Conservation (phyloP, 1,140 invertebrate genomes). For the Pseudobourletiella spinata region DNA sequence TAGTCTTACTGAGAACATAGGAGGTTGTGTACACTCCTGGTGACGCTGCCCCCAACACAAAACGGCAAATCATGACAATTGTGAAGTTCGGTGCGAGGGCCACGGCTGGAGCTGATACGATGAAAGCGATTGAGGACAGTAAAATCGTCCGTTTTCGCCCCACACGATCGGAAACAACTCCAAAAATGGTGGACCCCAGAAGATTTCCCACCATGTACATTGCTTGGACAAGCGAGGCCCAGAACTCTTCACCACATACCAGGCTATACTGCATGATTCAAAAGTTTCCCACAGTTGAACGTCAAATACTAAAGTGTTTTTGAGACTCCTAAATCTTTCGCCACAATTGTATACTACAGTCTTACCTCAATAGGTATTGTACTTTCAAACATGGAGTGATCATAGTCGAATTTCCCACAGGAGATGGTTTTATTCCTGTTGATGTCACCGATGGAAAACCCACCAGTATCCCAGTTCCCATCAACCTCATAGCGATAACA, state of each 20-base stretch:
- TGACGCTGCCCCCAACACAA: conserved; percentile 19
- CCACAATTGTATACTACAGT: no score
- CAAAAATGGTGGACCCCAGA: conserved; percentile 29
- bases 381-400: conserved; percentile 21
- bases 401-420: conserved; percentile 19
- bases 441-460: neutral
- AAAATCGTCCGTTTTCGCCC: conserved; percentile 29
- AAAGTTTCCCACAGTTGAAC: no score
- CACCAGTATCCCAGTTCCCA: neutral
- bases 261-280: conserved; percentile 26
- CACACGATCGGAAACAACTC: conserved; percentile 30
- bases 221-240: conserved; percentile 30
- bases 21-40: conserved; percentile 16
- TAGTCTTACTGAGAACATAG: neutral
- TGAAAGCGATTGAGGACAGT: conserved; percentile 29
- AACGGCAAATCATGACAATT: conserved; percentile 25
- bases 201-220: conserved; percentile 36
- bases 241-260: conserved; percentile 23
- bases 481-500: conserved; percentile 6
- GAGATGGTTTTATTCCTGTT: neutral
- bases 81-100: conserved; percentile 21
- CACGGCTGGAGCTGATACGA: conserved; percentile 23
- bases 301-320: neutral
- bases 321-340: no score
- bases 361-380: conserved; percentile 32